Conservation (phyloP, 2,888 invertebrate genomes). For the Horisme vitalbata region DNA sequence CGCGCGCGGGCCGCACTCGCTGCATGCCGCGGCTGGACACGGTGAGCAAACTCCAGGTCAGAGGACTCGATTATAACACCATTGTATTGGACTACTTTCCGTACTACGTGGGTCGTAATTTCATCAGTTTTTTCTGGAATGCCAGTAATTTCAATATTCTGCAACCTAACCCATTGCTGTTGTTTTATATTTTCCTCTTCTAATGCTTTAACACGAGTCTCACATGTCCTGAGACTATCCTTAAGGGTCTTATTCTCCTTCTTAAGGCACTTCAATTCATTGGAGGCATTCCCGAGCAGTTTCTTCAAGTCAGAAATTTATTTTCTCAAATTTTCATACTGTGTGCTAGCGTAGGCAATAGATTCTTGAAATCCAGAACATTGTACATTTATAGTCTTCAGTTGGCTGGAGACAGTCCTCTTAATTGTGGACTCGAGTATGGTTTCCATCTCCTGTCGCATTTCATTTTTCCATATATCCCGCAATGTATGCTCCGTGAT, state of each 20-base stretch:
- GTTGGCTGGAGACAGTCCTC: background rate
- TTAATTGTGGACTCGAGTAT: conserved; percentile 5
- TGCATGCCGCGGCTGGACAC: conserved; percentile 1
- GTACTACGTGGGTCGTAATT: background rate
- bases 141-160: conserved; percentile 6
- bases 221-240: background rate
- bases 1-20: conserved; percentile 1
- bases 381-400: too few relatives aligned
- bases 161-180: conserved; percentile 8
- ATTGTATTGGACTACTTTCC: background rate
- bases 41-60: conserved; percentile 4
- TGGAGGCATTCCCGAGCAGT: background rate
- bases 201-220: background rate
- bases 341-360: background rate
- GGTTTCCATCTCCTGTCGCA: conserved; percentile 5
- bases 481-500: conserved; percentile 1
- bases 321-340: conserved; percentile 4
- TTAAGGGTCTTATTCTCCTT: conserved; percentile 7
- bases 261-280: background rate
- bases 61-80: background rate
- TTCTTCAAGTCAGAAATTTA: conserved; percentile 2
- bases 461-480: background rate
- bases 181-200: conserved; percentile 4
- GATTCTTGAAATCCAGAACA: too few relatives aligned
- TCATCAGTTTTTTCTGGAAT: conserved; percentile 3